Conservation (phyloP, 2,888 invertebrate genomes). For the Cantharis rustica region DNA sequence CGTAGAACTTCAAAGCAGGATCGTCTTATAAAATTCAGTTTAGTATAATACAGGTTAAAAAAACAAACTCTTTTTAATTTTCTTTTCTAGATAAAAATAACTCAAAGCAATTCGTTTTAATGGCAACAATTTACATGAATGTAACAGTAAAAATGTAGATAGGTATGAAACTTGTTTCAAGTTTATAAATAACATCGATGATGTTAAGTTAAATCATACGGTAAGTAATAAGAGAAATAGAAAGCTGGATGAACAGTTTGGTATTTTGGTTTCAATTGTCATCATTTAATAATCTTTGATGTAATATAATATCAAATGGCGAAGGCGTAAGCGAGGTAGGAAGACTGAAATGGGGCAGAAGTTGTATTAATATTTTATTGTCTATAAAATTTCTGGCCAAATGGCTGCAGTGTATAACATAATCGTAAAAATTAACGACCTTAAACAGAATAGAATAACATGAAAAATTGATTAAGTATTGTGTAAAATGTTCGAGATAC, state of each 20-base stretch:
- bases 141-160: constrained; percentile 1
- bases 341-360: background rate
- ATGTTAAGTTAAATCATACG: background rate
- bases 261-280: background rate
- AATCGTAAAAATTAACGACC: background rate
- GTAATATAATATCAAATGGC: background rate
- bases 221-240: background rate
- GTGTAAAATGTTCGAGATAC: background rate
- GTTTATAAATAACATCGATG: background rate
- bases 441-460: background rate
- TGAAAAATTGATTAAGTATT: background rate
- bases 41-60: background rate
- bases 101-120: background rate
- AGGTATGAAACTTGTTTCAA: background rate
- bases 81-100: background rate
- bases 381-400: background rate
- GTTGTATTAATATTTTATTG: background rate
- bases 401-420: background rate
- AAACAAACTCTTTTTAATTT: background rate
- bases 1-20: background rate
- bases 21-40: background rate
- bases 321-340: background rate
- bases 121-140: constrained; percentile 3
- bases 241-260: background rate
- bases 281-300: background rate